Conservation (phyloP, 64 coral and sea anemone species). For the Pachyseris speciosa region DNA sequence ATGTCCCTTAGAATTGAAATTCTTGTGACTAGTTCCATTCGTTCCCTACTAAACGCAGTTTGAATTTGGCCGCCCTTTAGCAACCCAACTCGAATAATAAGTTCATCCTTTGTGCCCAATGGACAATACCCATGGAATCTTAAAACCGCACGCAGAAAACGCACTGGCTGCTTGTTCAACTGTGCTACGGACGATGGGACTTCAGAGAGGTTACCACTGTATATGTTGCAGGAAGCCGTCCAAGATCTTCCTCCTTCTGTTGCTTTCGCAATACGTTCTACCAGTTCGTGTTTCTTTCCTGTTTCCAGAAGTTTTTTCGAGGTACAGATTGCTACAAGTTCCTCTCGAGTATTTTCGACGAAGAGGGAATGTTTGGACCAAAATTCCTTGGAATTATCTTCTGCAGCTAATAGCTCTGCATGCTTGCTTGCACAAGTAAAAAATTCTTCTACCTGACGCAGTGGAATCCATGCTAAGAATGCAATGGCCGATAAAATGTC, state of each 20-base stretch:
- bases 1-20: constrained; percentile 37
- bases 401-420: constrained; percentile 16
- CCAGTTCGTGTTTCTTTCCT: constrained; percentile 39
- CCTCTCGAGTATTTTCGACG: constrained; percentile 27
- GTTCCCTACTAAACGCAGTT: constrained; percentile 46
- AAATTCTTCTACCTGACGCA: constrained; percentile 48
- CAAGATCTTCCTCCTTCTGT: constrained; percentile 30
- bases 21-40: constrained; percentile 16
- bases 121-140: constrained; percentile 17
- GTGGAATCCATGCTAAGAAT: constrained; percentile 66
- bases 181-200: neutral
- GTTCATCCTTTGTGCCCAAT: constrained; percentile 36
- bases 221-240: neutral
- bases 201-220: neutral
- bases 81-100: constrained; percentile 37
- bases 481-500: constrained; percentile 57
- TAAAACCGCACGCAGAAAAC: neutral
- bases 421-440: constrained; percentile 17
- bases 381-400: constrained; percentile 44
- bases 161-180: constrained; percentile 1
- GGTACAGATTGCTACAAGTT: constrained; percentile 56
- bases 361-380: constrained; percentile 64
- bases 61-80: constrained; percentile 37
- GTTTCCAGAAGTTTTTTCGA: neutral
- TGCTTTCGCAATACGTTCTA: constrained; percentile 24